These are phyloP conservation scores for Neolamprologus longior DNA, from an alignment of 2,113 vertebrate genomes.

Conservation along the genomic window DNA sequence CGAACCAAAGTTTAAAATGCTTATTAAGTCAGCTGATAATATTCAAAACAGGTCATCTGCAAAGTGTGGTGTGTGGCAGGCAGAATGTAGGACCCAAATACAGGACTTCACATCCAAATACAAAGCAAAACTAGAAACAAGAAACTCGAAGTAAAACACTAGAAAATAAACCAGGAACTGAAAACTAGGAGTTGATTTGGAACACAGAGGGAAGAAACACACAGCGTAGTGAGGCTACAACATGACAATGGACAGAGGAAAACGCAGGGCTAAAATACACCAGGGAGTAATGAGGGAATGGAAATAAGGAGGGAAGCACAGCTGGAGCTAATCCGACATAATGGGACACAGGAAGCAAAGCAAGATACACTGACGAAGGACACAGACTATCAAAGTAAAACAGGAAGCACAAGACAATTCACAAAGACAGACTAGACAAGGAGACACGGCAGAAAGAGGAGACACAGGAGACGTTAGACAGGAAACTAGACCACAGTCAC, in stretches of 20 bases:
- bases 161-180: not conserved
- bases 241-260: not conserved
- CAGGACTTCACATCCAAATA: not conserved
- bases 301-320: not conserved
- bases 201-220: not conserved
- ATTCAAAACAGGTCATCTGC: not conserved
- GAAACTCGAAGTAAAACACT: rapidly evolving
- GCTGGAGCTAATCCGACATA: rapidly evolving
- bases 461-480: not conserved
- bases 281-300: not conserved
- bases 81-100: not conserved
- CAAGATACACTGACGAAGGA: not conserved
- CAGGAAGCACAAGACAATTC: not conserved
- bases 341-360: not conserved
- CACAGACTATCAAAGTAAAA: not conserved
- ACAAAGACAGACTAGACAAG: not conserved
- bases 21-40: not conserved
- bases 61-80: not conserved
- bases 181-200: not conserved
- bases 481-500: not conserved
- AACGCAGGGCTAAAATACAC: not conserved
- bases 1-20: not conserved
- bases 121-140: not conserved
- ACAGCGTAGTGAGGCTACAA: rapidly evolving
- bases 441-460: not conserved